Percentiles rank a stretch among this genome's conserved stretches.
These are phyloP conservation scores for Thymelicus lineola DNA, from an alignment of 2,888 invertebrate genomes.

Conservation along the genomic window DNA sequence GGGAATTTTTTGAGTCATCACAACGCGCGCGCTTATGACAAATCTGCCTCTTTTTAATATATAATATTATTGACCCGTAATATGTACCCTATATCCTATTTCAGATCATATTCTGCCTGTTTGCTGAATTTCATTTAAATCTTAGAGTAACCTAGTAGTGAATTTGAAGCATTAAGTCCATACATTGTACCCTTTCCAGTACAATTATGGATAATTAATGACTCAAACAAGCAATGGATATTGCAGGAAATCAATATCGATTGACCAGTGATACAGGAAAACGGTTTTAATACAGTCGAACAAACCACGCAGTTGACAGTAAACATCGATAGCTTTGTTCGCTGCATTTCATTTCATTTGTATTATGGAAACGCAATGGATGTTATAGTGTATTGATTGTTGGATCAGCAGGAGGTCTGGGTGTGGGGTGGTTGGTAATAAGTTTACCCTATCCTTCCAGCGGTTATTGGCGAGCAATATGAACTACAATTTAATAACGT, in stretches of 20 bases:
- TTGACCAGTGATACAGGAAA: background rate
- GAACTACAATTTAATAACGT: slow-evolving; percentile 13
- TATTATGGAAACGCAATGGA: background rate
- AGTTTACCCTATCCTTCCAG: slow-evolving; percentile 27
- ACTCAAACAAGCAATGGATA: slow-evolving; percentile 6
- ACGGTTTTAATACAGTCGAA: background rate
- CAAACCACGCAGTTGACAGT: background rate
- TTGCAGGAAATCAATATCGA: background rate
- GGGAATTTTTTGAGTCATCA: too few species aligned
- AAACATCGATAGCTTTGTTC: background rate
- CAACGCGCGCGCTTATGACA: too few species aligned
- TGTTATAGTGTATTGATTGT: background rate
- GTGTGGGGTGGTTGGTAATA: slow-evolving; percentile 15
- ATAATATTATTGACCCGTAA: too few species aligned
- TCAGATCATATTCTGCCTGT: too few species aligned
- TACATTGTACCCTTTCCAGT: too few species aligned
- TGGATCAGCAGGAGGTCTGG: background rate
- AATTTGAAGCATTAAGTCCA: too few species aligned
- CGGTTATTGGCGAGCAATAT: slow-evolving; percentile 24
- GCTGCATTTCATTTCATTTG: background rate
- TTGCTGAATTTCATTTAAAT: too few species aligned
- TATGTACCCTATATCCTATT: too few species aligned
- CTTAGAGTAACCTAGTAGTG: too few species aligned
- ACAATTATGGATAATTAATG: too few species aligned
- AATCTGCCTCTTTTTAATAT: too few species aligned